Base-by-base conservation (phyloP, 2,797 vertebrate species). In the Anguilla anguilla region DNA sequence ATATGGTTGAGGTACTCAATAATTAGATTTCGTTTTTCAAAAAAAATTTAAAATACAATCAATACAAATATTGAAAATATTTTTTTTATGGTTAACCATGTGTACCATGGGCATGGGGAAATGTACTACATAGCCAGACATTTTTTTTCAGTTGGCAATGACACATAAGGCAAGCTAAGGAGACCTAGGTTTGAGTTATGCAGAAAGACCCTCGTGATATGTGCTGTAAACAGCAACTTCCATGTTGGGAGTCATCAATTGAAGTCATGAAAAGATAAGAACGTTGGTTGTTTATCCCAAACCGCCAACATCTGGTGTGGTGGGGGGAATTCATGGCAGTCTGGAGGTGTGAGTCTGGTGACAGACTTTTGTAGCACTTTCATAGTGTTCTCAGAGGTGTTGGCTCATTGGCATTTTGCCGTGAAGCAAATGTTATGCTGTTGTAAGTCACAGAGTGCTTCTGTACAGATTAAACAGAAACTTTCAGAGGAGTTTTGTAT, bases 71-170 rank as follows among this genome's bases (percentile, higher is more conserved):
- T 74, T 84, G 69, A n/a, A 84, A 83, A 43, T 28, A 74, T 51
- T 87, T 51, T 51, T 83, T 87, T 84, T 84, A 31, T 61, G 49
- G 59, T 83, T 83, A 83, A 83, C 83, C 82, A 83, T 49, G 64
- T 19, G 17, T 87, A 74, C 43, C 74, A 43, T 84, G 49, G 81
- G 39, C 28, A 57, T 51, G 51, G n/a, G 82, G 87, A 87, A 84
- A 84, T 83, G 31, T 46, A 17, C 64, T 77, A 15, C 64, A 84
- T 83, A 43, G 64, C 61, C 28, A 69, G 87, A n/a, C 28, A 55
- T 35, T 74, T 74, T 46, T 72, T 64, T 61, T 81, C 74, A 83
- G 39, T 81, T 51, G 28, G 19, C 46, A 31, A 49, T 67, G 82
- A 87, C 61, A 82, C 67, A 49, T 43, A 84, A 55, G 61, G 61